Conservation (phyloP, 1,140 invertebrate species). For the Apis cerana region DNA sequence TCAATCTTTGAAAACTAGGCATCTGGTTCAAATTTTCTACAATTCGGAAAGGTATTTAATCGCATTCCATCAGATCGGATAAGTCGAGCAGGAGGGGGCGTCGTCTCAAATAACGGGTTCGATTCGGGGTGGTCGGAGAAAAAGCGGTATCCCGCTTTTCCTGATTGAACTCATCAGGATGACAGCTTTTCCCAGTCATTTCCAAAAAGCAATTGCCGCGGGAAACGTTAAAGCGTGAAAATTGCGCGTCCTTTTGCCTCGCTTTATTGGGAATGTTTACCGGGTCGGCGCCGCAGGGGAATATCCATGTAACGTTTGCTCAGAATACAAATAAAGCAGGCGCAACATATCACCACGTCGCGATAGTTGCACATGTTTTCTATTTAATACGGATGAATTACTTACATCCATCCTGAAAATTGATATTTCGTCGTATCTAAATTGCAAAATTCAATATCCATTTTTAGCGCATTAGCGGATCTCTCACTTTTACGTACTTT, state of each 20-base stretch:
- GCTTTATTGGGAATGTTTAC: constrained; percentile 47
- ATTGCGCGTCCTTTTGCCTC: constrained; percentile 50
- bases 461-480: too few relatives aligned
- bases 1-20: too few relatives aligned
- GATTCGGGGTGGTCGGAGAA: background rate
- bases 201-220: constrained; percentile 59
- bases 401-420: background rate
- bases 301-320: constrained; percentile 53
- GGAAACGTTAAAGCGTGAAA: constrained; percentile 63
- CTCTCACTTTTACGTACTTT: background rate
- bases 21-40: background rate
- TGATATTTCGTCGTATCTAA: background rate
- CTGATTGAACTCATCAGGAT: constrained; percentile 52
- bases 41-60: background rate
- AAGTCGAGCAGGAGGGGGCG: background rate
- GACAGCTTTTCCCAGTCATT: constrained; percentile 54
- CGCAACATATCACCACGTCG: background rate
- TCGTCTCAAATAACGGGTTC: constrained; percentile 20
- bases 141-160: background rate
- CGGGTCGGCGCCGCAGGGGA: constrained; percentile 24
- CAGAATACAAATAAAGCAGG: constrained; percentile 41
- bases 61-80: background rate
- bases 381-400: constrained; percentile 6
- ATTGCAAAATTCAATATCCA: background rate
- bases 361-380: background rate